phyloP scores from a whole-genome alignment of 64 coral and sea anemone genomes.

The Astreopora myriophthalma region DNA sequence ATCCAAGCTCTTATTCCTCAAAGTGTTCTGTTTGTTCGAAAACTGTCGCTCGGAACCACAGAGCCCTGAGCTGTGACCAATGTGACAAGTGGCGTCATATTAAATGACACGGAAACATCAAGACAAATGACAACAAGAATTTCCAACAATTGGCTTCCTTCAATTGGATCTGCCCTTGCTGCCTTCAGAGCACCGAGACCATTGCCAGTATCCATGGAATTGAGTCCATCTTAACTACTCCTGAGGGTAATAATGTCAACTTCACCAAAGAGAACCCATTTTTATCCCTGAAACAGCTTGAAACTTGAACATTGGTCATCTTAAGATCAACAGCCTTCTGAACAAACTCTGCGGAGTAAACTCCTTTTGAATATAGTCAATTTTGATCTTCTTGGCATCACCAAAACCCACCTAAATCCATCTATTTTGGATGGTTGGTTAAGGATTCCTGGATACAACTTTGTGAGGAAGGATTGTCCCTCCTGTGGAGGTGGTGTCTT shows the following conservation, averaged over 20 bases:
- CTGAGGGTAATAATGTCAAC: background rate
- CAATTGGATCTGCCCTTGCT: too few species aligned
- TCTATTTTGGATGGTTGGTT: background rate
- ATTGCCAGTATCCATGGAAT: too few species aligned
- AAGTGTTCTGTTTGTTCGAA: background rate
- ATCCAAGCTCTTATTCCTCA: background rate
- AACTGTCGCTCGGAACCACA: background rate
- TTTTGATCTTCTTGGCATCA: background rate
- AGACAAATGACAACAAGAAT: too few species aligned
- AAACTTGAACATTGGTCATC: too few species aligned
- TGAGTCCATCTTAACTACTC: too few species aligned
- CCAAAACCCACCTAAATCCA: background rate
- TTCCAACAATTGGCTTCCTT: too few species aligned
- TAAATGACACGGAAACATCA: too few species aligned
- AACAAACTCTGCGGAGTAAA: background rate
- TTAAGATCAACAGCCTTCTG: background rate
- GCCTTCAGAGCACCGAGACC: too few species aligned
- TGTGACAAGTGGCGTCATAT: background rate
- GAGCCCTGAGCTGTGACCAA: background rate
- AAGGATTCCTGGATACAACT: background rate
- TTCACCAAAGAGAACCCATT: background rate
- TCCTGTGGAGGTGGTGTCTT: background rate
- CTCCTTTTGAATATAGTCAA: background rate
- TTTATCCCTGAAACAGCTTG: background rate
- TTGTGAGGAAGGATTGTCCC: constrained; percentile 20